phyloP scores from a whole-genome alignment of 2,797 vertebrate species.

The Hapalemur alaotrensis region DNA sequence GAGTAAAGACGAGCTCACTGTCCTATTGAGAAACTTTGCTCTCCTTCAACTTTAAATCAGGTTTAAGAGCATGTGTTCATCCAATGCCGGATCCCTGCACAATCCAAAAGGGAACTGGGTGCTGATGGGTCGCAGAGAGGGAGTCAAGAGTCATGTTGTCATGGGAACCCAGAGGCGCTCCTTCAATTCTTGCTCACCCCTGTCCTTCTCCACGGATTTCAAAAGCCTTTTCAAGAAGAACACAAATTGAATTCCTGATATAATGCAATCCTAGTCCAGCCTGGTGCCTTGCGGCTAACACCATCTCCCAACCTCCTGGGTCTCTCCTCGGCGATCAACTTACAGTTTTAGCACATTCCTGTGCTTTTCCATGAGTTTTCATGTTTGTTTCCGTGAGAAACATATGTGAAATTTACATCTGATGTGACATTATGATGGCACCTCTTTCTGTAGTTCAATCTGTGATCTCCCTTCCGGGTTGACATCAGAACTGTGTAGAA shows the following conservation, averaged over 20 bases:
- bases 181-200: not conserved
- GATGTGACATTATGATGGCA: not conserved
- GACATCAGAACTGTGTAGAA: not conserved
- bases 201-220: not conserved
- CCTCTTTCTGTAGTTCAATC: not conserved
- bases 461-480: not conserved
- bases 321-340: not conserved
- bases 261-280: not conserved
- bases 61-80: not conserved
- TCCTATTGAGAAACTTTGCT: not conserved
- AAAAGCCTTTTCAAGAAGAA: not conserved
- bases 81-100: not conserved
- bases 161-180: not conserved
- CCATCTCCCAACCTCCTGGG: not conserved
- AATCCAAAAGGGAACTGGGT: not conserved
- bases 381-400: not conserved
- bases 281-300: rapidly evolving
- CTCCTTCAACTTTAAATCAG: slow-evolving; percentile 19
- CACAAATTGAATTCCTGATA: not conserved
- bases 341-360: not conserved
- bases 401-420: not conserved
- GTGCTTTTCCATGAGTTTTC: not conserved
- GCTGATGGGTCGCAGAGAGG: not conserved
- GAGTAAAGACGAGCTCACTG: slow-evolving; percentile 45
- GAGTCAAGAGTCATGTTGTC: not conserved